Evolutionary conservation across 2,113 vertebrate species (phyloP).

Genomic region (Crocuta crocuta): DNA sequence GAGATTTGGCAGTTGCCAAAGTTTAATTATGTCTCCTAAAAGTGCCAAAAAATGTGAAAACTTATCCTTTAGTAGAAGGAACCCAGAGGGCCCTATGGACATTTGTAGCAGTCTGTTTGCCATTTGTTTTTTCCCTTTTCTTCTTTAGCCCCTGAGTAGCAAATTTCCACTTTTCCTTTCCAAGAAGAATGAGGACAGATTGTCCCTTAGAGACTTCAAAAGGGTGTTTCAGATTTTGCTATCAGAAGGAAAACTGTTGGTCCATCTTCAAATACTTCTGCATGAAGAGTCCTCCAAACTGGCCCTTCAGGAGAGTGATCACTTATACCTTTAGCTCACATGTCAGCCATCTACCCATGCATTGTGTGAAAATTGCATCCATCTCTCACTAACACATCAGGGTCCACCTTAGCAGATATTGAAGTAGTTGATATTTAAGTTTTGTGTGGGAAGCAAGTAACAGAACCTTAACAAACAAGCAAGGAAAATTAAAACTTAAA

Average conservation of each 20-base stretch:
- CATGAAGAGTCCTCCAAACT: background rate
- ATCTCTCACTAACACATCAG: background rate
- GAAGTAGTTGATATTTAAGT: background rate
- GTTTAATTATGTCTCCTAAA: slow-evolving; percentile 68
- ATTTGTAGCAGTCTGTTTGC: slow-evolving; percentile 35
- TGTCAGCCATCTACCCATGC: background rate
- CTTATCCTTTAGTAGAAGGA: slow-evolving; percentile 62
- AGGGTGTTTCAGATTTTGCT: background rate
- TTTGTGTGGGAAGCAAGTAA: background rate
- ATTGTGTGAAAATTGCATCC: background rate
- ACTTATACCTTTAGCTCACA: background rate
- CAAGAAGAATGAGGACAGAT: slow-evolving; percentile 54
- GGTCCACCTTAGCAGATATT: background rate
- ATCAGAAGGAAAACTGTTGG: background rate
- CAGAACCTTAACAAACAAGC: background rate
- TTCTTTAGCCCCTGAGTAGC: background rate
- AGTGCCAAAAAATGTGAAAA: slow-evolving; percentile 67
- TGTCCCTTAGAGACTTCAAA: slow-evolving; percentile 30
- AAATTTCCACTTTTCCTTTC: slow-evolving; percentile 64
- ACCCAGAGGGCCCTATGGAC: background rate
- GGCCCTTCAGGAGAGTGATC: background rate
- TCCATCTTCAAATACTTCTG: background rate
- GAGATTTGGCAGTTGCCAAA: slow-evolving; percentile 49
- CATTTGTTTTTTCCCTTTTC: slow-evolving; percentile 43
- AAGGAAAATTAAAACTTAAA: background rate